Conservation (phyloP, 2,888 invertebrate genomes). For the Diarsia brunnea region DNA sequence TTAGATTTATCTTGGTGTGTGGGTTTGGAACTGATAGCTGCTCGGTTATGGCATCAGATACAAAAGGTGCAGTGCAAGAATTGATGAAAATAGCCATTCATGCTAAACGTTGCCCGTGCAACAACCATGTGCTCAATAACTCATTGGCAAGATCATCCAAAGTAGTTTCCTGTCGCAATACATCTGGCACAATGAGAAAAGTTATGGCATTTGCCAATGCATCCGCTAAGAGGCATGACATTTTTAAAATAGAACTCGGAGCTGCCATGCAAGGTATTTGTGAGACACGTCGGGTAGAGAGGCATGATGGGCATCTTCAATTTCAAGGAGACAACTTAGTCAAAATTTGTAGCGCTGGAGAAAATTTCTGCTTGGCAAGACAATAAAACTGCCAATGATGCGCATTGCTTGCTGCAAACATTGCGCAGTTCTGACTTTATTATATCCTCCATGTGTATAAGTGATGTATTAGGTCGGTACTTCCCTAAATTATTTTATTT, state of each 20-base stretch:
- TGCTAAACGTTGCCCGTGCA: slow-evolving; percentile 1
- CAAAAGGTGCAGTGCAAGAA: slow-evolving; percentile 3
- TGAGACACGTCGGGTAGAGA: slow-evolving; percentile 5
- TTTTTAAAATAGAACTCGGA: slow-evolving; percentile 1
- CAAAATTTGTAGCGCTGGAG: neutral
- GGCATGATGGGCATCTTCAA: neutral
- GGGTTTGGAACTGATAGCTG: neutral
- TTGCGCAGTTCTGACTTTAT: slow-evolving; percentile 4
- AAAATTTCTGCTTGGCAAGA: neutral
- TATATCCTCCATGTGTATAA: slow-evolving; percentile 3
- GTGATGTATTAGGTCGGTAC: slow-evolving; percentile 1
- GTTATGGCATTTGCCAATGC: slow-evolving; percentile 5
- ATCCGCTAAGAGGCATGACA: slow-evolving; percentile 2
- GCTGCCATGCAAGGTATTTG: neutral
- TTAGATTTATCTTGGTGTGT: neutral
- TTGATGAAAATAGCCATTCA: neutral
- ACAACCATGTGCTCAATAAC: slow-evolving; percentile 2
- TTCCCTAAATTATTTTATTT: neutral
- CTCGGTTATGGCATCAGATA: neutral
- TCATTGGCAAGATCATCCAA: slow-evolving; percentile 1
- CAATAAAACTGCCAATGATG: neutral
- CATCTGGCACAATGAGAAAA: slow-evolving; percentile 7
- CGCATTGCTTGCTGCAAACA: slow-evolving; percentile 7
- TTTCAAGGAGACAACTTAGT: slow-evolving; percentile 6
- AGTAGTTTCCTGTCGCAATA: slow-evolving; percentile 4